Base-by-base conservation (phyloP, 2,888 invertebrate species). In the Tachina lurida region DNA sequence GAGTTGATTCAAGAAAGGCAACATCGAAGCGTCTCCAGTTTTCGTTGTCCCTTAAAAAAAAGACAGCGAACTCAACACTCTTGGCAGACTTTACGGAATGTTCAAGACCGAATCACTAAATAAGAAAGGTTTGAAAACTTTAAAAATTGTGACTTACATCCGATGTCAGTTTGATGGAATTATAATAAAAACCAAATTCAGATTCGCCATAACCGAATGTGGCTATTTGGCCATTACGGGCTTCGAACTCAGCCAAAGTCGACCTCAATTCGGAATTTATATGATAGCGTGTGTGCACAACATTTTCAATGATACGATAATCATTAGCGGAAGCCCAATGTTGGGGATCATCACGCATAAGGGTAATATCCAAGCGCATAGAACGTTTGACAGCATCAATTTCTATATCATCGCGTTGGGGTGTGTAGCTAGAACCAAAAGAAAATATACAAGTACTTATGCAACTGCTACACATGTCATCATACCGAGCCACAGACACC, bases 301-400 rank as follows among this genome's bases (percentile, higher is more conserved):
- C 95, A 91, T 96, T 96, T 87, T 95, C 95, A 81, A 95, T 91
- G 2, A 95, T 94, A 76, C 96, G 94, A 94, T 95, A 96, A 93
- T 97, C 97, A 91, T 97, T 96, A 0, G 96, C 96, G 9, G 96
- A 96, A 0, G 96, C 95, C 98, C 98, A 98, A 90, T 96, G 96
- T 87, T 95, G 94, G 0, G 96, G 95, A 91, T 96, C 96, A 90
- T 96, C 95, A n/a, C 95, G 94, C 95, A 96, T 95, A 62, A 98
- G 93, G 0, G 96, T 96, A 89, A 98, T 96, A 93, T 98, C 96
- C 85, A 95, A 93, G 75, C 95, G 94, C 60, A 95, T 91, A 0
- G 95, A 94, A 43, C 92, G 92, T 0, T 90, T 90, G 7, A 91
- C 92, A 87, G 95, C 95, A 17, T 90, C 89, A 45, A 92, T 89